Conservation (phyloP, 2,797 vertebrate genomes). For the Danio kyathit region DNA sequence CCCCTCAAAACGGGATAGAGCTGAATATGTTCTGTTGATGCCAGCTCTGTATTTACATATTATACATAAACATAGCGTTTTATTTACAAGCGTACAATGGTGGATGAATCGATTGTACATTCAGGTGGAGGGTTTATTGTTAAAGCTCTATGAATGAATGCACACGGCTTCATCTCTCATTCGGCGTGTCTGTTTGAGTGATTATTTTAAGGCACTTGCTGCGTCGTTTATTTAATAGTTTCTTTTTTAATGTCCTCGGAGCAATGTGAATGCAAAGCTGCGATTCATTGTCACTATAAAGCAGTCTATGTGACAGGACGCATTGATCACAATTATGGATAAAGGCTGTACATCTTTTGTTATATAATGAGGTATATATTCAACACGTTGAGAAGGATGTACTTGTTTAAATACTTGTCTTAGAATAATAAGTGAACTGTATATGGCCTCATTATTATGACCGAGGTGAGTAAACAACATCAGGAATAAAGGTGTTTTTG, state of each 20-base stretch:
- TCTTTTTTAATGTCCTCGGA: constrained; percentile 3
- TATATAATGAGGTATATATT: constrained; percentile 35
- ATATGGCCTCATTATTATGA: background rate
- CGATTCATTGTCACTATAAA: background rate
- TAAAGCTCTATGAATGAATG: constrained; percentile 23
- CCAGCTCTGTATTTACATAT: constrained; percentile 23
- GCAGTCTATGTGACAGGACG: background rate
- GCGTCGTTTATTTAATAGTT: background rate
- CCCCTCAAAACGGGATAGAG: background rate
- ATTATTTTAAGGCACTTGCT: constrained; percentile 44
- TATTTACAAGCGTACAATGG: constrained; percentile 16
- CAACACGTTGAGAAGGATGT: background rate
- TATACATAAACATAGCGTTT: background rate
- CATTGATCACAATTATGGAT: constrained; percentile 15
- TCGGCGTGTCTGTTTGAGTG: background rate
- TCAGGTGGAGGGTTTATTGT: constrained; percentile 13
- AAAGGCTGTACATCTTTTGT: background rate
- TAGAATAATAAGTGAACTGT: background rate
- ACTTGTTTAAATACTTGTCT: background rate
- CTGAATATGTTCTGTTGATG: background rate
- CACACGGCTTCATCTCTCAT: background rate
- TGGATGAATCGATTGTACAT: constrained; percentile 22
- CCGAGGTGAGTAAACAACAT: background rate
- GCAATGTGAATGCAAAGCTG: background rate
- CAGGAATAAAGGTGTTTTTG: background rate